Base-by-base conservation (phyloP, 2,888 invertebrate species). In the Cistogaster globosa region DNA sequence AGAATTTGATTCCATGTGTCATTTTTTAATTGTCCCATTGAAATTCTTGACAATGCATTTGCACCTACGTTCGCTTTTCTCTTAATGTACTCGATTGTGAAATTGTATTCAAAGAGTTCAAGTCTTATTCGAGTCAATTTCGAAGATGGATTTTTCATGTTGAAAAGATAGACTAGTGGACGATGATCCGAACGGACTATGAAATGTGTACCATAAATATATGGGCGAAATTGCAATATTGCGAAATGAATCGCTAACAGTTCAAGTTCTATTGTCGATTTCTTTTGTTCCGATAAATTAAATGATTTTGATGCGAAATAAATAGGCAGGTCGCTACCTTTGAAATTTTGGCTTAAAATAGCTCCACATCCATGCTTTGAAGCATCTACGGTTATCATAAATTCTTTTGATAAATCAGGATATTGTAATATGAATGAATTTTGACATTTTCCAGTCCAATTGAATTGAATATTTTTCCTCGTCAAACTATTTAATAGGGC, bases 71-170 rank as follows among this genome's bases (percentile, higher is more conserved):
- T 85, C 38, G 83, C 77, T 68, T 86, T 87, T 9, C 87, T 86
- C 69, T 75, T 76, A 22, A 87, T 76, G 63, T 88, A 86, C 26
- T 87, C 75, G 48, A 88, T 69, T 14, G 48, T 63, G 62, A 88
- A 88, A 58, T 87, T 82, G 55, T 87, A 88, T 77, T 87, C 88
- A 62, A 87, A 86, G 38, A 90, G 69, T 36, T 85, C 82, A 53
- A 89, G 79, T 42, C 88, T 69, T 62, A 88, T 89, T 71, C 87
- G 85, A 1, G 86, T 88, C 18, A 89, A 63, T 80, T 88, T 87
- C 22, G 87, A 88, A 12, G 38, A 11, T 38, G 38, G 38, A 12
- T 38, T 38, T 12, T 38, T 38, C 12, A 38, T 38, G 38, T 12
- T 87, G 86, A 16, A 88, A 38, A 89, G 65, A 69, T 88, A 89